These are phyloP conservation scores for Troides helena DNA, from an alignment of 2,888 invertebrate species.

Conservation along the genomic window DNA sequence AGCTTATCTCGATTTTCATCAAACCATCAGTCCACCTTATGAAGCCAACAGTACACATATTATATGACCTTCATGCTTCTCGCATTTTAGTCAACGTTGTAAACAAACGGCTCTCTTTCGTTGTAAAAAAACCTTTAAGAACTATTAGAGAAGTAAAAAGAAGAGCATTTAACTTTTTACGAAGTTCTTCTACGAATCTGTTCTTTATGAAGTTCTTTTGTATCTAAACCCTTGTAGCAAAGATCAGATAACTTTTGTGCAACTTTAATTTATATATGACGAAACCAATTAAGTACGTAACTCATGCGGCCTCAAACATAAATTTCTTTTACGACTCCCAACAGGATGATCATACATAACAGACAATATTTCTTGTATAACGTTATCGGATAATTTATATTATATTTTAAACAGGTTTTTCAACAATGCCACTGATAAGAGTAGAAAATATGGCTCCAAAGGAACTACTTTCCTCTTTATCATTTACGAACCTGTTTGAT, in stretches of 20 bases:
- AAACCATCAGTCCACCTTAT: too few species aligned
- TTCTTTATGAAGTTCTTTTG: background rate
- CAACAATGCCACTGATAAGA: background rate
- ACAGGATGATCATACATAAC: conserved; percentile 18
- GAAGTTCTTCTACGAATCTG: too few species aligned
- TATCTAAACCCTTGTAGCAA: background rate
- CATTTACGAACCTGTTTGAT: background rate
- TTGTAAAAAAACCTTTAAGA: too few species aligned
- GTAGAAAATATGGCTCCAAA: background rate
- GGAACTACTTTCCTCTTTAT: background rate
- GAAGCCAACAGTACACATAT: too few species aligned
- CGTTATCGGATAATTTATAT: conserved; percentile 20
- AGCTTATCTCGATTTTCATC: too few species aligned
- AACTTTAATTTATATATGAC: conserved; percentile 20
- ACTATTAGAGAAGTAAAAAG: too few species aligned
- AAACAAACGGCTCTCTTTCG: too few species aligned
- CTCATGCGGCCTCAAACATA: conserved; percentile 22
- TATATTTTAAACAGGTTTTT: conserved; percentile 28
- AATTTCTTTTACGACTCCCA: conserved; percentile 28
- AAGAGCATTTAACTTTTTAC: too few species aligned
- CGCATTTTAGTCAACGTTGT: too few species aligned
- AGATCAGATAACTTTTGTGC: background rate
- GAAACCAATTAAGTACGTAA: conserved; percentile 22
- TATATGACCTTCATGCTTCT: too few species aligned
- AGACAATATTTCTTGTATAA: conserved; percentile 20